A percentile compares a stretch with the other conserved stretches of the same genome.
These are phyloP conservation scores for Leptothorax acervorum DNA, from an alignment of 2,888 invertebrate genomes.

Conservation along the genomic window DNA sequence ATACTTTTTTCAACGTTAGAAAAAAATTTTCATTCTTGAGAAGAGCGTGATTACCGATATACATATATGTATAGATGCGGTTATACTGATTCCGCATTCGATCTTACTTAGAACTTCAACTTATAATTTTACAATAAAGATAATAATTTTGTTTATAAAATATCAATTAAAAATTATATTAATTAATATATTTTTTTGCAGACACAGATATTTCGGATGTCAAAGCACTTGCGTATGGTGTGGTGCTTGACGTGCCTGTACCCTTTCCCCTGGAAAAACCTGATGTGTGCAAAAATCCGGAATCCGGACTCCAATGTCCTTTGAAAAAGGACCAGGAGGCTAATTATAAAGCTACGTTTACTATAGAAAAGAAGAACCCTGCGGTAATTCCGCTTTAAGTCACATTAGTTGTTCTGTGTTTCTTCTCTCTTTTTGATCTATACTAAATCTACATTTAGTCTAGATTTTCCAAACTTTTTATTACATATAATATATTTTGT, in stretches of 20 bases:
- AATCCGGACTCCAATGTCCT: slow-evolving; percentile 87
- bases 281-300: slow-evolving; percentile 90
- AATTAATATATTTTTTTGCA: slow-evolving; percentile 74
- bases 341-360: not conserved
- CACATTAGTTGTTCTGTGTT: not conserved
- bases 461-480: not conserved
- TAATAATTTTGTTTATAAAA: not conserved
- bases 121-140: not conserved
- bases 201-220: slow-evolving; percentile 87
- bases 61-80: too few relatives aligned
- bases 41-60: not conserved
- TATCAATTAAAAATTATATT: not conserved
- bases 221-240: slow-evolving; percentile 91
- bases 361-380: not conserved
- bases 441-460: not conserved
- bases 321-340: slow-evolving; percentile 7
- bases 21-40: not conserved
- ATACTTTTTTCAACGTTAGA: not conserved
- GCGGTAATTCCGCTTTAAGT: slow-evolving; percentile 7
- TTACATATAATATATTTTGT: not conserved
- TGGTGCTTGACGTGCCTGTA: slow-evolving; percentile 90
- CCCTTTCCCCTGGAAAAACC: slow-evolving; percentile 91
- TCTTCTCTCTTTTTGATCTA: not conserved
- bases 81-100: too few relatives aligned
- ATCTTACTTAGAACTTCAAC: not conserved